Evolutionary conservation across 2,797 vertebrate species (phyloP).

Genomic region (Ispidina picta): DNA sequence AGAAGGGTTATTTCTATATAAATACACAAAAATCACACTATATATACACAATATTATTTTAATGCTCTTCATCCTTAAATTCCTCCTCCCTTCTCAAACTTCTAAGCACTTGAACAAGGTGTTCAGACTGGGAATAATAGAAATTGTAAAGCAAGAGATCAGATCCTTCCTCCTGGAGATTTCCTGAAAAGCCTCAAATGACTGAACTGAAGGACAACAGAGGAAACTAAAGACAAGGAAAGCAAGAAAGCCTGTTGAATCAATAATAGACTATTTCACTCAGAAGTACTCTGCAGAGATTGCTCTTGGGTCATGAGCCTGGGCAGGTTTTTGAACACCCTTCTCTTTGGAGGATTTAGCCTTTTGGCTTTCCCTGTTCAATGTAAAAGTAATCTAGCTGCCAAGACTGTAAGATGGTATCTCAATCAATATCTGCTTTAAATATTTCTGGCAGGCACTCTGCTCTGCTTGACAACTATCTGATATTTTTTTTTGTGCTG

Average conservation of each 20-base stretch:
- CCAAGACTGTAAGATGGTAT: constrained; percentile 34
- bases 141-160: constrained; percentile 18
- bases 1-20: background rate
- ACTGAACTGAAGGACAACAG: constrained; percentile 40
- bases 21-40: background rate
- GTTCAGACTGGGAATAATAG: background rate
- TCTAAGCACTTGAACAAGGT: background rate
- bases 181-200: constrained; percentile 42
- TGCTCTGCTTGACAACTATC: background rate
- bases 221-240: constrained; percentile 42
- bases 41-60: background rate
- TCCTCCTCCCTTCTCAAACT: background rate
- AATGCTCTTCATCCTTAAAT: background rate
- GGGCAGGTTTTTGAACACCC: constrained; percentile 52
- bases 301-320: constrained; percentile 32
- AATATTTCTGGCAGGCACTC: constrained; percentile 47
- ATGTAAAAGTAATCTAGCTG: constrained; percentile 18
- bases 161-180: background rate
- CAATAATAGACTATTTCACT: constrained; percentile 57
- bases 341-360: constrained; percentile 38
- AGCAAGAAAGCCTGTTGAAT: constrained; percentile 54
- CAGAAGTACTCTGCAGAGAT: constrained; percentile 33
- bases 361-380: constrained; percentile 44
- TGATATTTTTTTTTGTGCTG: background rate
- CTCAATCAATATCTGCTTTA: constrained; percentile 55